These are phyloP conservation scores for Galeopterus variegatus DNA, from an alignment of 2,113 vertebrate species.

Conservation along the genomic window DNA sequence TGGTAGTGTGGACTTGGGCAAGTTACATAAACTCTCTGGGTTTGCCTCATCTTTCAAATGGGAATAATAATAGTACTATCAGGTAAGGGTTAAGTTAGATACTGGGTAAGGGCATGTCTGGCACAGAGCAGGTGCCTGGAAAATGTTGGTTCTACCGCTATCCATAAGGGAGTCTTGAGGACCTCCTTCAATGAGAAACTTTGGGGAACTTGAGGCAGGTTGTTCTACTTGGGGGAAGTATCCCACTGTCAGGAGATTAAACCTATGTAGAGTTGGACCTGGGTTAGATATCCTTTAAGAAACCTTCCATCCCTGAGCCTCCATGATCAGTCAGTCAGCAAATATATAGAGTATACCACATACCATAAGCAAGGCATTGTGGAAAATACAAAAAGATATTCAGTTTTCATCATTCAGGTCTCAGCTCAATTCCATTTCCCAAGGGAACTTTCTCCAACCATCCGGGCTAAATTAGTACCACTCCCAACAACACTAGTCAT, in stretches of 20 bases:
- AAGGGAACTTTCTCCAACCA: neutral
- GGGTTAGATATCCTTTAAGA: neutral
- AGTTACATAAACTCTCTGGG: neutral
- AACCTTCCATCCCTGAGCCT: neutral
- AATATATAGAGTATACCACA: neutral
- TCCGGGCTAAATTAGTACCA: neutral
- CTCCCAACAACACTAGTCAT: neutral
- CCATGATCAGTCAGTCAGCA: neutral
- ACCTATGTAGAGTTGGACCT: neutral
- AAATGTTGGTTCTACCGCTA: neutral
- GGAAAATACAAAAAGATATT: neutral
- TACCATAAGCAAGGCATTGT: neutral
- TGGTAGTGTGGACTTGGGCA: neutral
- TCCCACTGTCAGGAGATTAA: neutral
- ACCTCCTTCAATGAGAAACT: neutral
- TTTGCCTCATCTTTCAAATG: slow-evolving; percentile 13
- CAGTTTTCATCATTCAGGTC: neutral
- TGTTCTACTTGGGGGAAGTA: neutral
- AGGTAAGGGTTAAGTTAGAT: neutral
- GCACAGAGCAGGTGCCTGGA: neutral
- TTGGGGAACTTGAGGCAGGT: neutral
- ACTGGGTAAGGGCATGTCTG: neutral
- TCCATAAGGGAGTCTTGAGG: neutral
- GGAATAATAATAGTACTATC: neutral
- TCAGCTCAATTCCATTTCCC: neutral